Evolutionary conservation across 2,113 vertebrate genomes (phyloP).

Genomic region (Laticauda laticaudata): DNA sequence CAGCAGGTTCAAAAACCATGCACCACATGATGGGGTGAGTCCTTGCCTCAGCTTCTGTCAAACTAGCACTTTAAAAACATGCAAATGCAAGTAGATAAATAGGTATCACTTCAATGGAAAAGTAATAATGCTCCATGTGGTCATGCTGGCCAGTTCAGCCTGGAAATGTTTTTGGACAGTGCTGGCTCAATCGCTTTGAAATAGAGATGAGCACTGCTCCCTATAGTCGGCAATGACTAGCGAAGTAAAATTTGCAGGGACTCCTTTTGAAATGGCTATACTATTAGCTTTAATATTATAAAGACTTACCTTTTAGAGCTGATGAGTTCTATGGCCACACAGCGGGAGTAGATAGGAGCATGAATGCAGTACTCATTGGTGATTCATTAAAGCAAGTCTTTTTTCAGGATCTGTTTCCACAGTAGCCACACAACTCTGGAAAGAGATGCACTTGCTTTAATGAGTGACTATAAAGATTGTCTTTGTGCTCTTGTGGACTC

Average conservation of each 20-base stretch:
- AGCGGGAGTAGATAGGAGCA: not conserved
- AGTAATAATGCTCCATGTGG: not conserved
- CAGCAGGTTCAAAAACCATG: not conserved
- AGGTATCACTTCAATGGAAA: not conserved
- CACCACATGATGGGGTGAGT: not conserved
- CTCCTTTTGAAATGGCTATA: not conserved
- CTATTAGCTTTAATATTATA: not conserved
- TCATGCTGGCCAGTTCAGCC: not conserved
- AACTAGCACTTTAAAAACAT: not conserved
- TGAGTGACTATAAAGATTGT: not conserved
- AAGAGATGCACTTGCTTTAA: not conserved
- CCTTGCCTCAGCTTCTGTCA: not conserved
- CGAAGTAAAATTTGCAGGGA: not conserved
- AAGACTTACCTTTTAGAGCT: not conserved
- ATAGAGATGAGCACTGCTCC: not conserved
- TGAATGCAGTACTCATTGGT: not conserved
- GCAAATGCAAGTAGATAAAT: not conserved
- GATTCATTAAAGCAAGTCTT: not conserved
- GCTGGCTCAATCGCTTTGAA: not conserved
- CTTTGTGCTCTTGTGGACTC: not conserved
- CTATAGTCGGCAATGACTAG: not conserved
- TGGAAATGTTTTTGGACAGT: not conserved
- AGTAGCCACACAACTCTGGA: not conserved
- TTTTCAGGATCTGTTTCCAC: not conserved
- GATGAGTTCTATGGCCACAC: not conserved